Evolutionary conservation across 2,888 invertebrate species (phyloP).

Genomic region (Brachylomia viminalis): DNA sequence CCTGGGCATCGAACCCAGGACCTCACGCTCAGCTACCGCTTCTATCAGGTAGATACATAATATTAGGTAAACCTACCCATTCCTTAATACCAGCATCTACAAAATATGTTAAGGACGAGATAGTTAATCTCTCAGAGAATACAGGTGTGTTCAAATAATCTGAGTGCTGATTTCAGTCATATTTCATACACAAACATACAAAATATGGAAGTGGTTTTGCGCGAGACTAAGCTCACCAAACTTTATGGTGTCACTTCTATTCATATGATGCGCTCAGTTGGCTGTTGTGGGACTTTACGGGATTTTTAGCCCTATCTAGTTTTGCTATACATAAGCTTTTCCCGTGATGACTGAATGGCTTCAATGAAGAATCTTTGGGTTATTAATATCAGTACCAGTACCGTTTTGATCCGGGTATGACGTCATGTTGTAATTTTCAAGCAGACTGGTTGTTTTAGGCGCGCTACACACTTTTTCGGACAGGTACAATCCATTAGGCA

Average conservation of each 20-base stretch:
- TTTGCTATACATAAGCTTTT: conserved; percentile 16
- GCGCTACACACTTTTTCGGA: neutral
- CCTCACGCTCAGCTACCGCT: neutral
- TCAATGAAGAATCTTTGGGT: conserved; percentile 12
- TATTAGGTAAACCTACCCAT: neutral
- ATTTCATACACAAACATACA: conserved; percentile 38
- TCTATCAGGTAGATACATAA: too few relatives aligned
- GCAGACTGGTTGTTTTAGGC: neutral
- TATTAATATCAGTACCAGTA: neutral
- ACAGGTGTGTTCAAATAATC: conserved; percentile 15
- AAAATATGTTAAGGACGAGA: conserved; percentile 9
- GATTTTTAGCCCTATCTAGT: conserved; percentile 13
- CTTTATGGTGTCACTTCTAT: conserved; percentile 54
- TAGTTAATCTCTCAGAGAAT: neutral
- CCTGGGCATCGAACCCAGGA: neutral
- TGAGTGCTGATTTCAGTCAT: neutral
- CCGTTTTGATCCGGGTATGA: neutral
- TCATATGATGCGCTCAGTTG: conserved; percentile 43
- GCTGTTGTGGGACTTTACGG: conserved; percentile 17
- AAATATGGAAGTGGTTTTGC: conserved; percentile 21
- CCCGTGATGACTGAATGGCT: conserved; percentile 8
- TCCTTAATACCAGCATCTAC: neutral
- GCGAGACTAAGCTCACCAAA: conserved; percentile 45
- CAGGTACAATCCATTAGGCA: neutral
- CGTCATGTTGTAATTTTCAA: neutral